Conservation (phyloP, 2,113 vertebrate species). For the Muscicapa adusta region DNA sequence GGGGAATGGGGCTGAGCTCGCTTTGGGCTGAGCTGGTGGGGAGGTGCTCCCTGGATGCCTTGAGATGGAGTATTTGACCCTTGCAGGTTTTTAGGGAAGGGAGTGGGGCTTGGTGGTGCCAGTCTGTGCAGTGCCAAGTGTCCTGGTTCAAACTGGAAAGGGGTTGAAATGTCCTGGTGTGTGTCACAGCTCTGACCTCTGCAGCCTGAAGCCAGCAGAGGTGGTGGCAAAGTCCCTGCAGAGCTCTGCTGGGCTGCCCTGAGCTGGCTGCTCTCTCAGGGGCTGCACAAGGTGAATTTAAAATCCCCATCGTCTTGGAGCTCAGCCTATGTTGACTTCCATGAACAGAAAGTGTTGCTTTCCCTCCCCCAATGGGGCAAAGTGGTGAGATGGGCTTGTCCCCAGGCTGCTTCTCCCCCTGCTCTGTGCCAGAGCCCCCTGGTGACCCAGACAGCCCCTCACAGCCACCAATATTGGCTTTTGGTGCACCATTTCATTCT, state of each 20-base stretch:
- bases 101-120: neutral
- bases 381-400: accelerated
- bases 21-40: neutral
- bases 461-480: accelerated
- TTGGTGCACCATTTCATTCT: neutral
- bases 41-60: neutral
- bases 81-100: neutral
- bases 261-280: neutral
- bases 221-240: neutral
- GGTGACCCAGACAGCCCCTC: neutral
- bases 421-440: neutral
- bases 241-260: neutral
- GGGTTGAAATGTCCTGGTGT: neutral
- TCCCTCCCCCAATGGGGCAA: neutral
- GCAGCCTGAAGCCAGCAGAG: neutral
- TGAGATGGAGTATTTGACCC: neutral
- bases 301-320: neutral
- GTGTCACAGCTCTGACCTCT: neutral
- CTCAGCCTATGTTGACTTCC: neutral
- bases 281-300: neutral
- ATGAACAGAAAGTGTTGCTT: neutral
- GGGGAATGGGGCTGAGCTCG: neutral
- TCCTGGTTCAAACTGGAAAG: neutral
- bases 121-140: neutral
- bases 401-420: neutral